Evolutionary conservation across 2,113 vertebrate species (phyloP).

Genomic region (Gymnorhina tibicen): DNA sequence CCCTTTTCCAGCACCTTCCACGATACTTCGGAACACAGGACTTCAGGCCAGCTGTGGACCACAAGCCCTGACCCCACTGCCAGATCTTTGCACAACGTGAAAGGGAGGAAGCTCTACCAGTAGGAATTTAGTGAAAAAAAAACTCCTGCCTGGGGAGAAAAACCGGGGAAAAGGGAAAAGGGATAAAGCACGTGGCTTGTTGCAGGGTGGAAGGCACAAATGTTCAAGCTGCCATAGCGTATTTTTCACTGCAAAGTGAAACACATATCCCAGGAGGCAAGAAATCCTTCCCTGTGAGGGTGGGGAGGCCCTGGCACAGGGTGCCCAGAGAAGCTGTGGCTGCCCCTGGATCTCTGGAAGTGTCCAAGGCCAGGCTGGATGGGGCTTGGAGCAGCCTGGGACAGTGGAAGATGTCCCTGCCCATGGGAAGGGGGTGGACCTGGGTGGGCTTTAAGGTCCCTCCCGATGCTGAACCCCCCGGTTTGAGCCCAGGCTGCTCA

Average conservation of each 20-base stretch:
- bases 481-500: background rate
- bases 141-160: background rate
- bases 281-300: background rate
- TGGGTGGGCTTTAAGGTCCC: background rate
- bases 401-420: accelerated
- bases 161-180: background rate
- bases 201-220: background rate
- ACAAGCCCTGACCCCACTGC: background rate
- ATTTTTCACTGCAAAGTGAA: background rate
- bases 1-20: background rate
- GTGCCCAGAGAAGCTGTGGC: background rate
- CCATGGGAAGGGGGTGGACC: background rate
- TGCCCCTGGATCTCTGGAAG: background rate
- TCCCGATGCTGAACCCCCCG: accelerated
- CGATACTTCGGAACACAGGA: background rate
- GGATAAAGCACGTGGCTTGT: background rate
- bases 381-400: background rate
- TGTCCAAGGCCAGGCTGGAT: accelerated
- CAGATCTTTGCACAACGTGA: background rate
- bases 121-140: background rate
- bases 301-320: background rate
- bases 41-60: background rate
- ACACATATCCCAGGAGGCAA: background rate
- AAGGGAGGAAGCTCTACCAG: background rate
- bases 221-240: background rate